Base-by-base conservation (phyloP, 30 jellyfish, hydroid and myxozoan species). In the Rhopilema esculentum region DNA sequence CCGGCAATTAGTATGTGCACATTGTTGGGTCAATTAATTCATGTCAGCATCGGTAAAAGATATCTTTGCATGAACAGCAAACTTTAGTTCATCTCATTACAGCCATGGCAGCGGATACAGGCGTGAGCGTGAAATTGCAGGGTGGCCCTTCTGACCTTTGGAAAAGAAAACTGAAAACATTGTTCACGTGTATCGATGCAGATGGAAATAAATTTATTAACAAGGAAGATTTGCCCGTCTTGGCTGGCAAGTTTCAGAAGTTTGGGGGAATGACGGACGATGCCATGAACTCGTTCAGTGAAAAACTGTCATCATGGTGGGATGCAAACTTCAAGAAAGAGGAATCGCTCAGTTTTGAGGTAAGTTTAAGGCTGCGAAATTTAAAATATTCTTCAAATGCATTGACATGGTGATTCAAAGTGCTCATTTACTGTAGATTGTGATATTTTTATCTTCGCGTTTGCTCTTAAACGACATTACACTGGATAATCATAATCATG, bases 171-270 rank as follows among this genome's bases (percentile, higher is more conserved):
- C 67, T 87, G 85, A 87, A 77, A 62, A 87, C 95, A 0, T 52
- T 87, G 85, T 87, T 87, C 79, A 20, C 52, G 52, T 87, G 95
- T 70, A 27, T 87, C 32, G 95, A 87, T 87, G 89, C 88, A 7
- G 95, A 87, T 76, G 88, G 81, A 8, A 77, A 87, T 69, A 85
- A 89, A 57, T 64, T 29, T 27, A 28, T 87, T 15, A 87, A 69
- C 74, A 65, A 85, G 23, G 72, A 77, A 9, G 95, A 87, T 49
- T 27, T 69, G 69, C 85, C 92, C 4, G 93, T 85, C 18, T 76
- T 87, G 30, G 95, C 95, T 31, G 62, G 69, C 18, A 87, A 77
- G 53, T 87, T 76, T 71, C 81, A 66, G 51, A 66, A 23, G 65
- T 68, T 75, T 53, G 95, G 90, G 8, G 73, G 61, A 27, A 50